These are phyloP conservation scores for Saxidomus purpurata DNA, from an alignment of 1,140 invertebrate genomes.

Conservation along the genomic window DNA sequence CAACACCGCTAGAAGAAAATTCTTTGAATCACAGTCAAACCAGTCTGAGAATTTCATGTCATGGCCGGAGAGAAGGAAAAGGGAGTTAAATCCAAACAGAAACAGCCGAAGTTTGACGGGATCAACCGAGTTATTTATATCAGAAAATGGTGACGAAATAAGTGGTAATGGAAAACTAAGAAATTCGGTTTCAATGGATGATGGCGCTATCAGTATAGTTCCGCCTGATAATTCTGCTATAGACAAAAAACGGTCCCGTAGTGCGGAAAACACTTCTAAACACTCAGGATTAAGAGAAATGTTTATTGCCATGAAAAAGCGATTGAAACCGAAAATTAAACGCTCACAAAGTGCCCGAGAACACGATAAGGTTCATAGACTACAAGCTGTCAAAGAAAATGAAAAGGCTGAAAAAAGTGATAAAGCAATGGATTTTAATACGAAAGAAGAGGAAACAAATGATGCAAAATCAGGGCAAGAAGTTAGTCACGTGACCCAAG, in stretches of 20 bases:
- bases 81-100: conserved; percentile 41
- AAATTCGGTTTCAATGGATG: conserved; percentile 62
- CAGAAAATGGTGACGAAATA: conserved; percentile 21
- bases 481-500: conserved; percentile 48
- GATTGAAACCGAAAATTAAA: conserved; percentile 60
- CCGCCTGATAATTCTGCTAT: neutral
- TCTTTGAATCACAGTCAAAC: conserved; percentile 72
- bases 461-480: neutral
- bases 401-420: conserved; percentile 15
- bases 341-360: conserved; percentile 63
- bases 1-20: conserved; percentile 71
- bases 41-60: conserved; percentile 64
- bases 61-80: conserved; percentile 71
- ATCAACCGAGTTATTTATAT: conserved; percentile 49
- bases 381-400: conserved; percentile 45
- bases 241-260: neutral
- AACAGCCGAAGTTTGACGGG: conserved; percentile 59
- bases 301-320: conserved; percentile 53
- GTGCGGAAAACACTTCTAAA: conserved; percentile 42
- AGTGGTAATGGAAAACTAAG: conserved; percentile 42
- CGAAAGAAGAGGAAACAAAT: neutral
- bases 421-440: neutral
- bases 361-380: conserved; percentile 25
- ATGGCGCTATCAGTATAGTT: conserved; percentile 29
- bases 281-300: conserved; percentile 62